Conservation (phyloP, 2,888 invertebrate genomes). For the Hypolimnas misippus region DNA sequence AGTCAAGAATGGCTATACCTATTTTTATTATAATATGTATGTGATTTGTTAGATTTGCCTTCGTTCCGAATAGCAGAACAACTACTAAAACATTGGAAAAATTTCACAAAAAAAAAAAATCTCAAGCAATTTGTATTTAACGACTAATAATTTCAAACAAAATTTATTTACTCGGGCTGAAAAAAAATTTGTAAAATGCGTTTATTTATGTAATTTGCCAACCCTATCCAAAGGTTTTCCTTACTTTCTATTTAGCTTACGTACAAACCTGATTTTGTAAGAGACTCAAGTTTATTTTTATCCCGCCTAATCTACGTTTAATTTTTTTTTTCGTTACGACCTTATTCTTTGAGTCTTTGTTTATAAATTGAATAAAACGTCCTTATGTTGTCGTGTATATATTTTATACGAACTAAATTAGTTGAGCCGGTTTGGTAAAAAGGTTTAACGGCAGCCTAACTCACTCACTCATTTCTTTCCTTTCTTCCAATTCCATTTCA, state of each 20-base stretch:
- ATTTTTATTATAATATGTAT: too few relatives aligned
- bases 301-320: background rate
- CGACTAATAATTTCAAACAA: too few relatives aligned
- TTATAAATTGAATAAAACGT: background rate
- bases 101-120: too few relatives aligned
- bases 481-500: too few relatives aligned
- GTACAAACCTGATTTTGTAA: conserved; percentile 1
- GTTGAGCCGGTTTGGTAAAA: background rate
- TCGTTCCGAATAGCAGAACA: too few relatives aligned
- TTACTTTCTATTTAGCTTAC: background rate
- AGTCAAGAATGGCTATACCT: too few relatives aligned
- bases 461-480: too few relatives aligned
- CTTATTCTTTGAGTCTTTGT: conserved; percentile 2
- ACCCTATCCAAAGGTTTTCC: background rate
- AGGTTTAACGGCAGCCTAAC: background rate
- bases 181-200: background rate
- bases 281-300: conserved; percentile 1
- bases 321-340: background rate
- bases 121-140: too few relatives aligned
- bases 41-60: too few relatives aligned
- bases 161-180: background rate
- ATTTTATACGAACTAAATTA: background rate
- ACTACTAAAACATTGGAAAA: too few relatives aligned
- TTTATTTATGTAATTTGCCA: background rate
- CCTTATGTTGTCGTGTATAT: background rate